phyloP scores from a whole-genome alignment of 2,797 vertebrate genomes.

The Typhlichthys subterraneus region DNA sequence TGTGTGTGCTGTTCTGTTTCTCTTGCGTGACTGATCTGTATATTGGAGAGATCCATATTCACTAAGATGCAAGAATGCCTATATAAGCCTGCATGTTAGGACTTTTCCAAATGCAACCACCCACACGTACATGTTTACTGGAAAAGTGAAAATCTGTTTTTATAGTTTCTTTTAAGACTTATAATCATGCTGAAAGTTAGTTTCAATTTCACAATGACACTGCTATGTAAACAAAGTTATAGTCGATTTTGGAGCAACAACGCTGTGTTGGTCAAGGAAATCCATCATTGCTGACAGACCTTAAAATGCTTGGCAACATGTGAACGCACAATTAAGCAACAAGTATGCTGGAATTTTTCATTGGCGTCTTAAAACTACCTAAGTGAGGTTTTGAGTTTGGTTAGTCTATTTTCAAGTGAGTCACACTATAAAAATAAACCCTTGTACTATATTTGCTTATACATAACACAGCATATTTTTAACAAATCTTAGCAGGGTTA shows the following conservation, averaged over 20 bases:
- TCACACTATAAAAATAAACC: conserved; percentile 53
- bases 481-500: conserved; percentile 30
- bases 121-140: not conserved
- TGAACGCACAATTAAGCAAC: conserved; percentile 51
- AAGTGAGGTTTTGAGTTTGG: conserved; percentile 40
- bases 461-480: conserved; percentile 34
- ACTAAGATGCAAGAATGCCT: conserved; percentile 15
- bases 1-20: conserved; percentile 22
- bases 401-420: conserved; percentile 45
- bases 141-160: conserved; percentile 7
- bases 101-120: not conserved
- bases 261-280: conserved; percentile 24
- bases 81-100: not conserved
- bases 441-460: conserved; percentile 43
- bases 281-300: conserved; percentile 58
- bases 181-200: no score
- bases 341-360: conserved; percentile 49
- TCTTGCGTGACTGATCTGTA: conserved; percentile 34
- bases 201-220: no score
- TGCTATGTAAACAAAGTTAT: no score
- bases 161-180: conserved; percentile 2
- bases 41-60: conserved; percentile 18
- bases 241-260: conserved; percentile 27
- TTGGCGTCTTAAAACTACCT: conserved; percentile 52
- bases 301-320: conserved; percentile 38